These are phyloP conservation scores for Pristionchus exspectatus DNA, from an alignment of 2,888 invertebrate genomes.

Conservation along the genomic window DNA sequence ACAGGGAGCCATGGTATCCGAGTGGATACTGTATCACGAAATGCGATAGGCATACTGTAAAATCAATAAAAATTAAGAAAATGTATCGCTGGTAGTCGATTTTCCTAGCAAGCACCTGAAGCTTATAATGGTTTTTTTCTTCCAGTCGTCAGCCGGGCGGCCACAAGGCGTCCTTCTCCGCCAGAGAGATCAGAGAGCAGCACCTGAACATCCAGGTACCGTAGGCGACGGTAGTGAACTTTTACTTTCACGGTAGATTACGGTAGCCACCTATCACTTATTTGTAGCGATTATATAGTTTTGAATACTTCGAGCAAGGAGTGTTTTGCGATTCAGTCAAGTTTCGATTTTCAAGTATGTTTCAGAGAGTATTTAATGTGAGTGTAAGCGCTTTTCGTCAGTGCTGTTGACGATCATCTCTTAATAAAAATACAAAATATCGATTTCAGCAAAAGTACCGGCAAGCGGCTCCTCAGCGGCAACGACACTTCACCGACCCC, in stretches of 20 bases:
- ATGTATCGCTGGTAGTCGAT: no score
- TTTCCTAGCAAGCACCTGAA: no score
- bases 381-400: neutral
- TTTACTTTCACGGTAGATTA: neutral
- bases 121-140: neutral
- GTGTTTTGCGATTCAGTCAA: no score
- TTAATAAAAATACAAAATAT: neutral
- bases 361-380: no score
- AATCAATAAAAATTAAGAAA: no score
- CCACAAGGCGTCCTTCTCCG: conserved; percentile 69
- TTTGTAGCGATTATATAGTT: no score
- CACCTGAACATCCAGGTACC: conserved; percentile 72
- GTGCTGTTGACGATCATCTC: neutral
- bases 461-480: conserved; percentile 52
- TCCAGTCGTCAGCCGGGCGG: conserved; percentile 57
- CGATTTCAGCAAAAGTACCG: conserved; percentile 31
- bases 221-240: neutral
- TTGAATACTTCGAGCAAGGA: no score
- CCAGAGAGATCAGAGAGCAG: conserved; percentile 76
- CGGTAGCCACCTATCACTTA: no score
- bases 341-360: no score
- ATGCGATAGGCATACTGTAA: no score
- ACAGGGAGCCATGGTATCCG: no score
- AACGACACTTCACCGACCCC: conserved; percentile 76
- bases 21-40: no score